Evolutionary conservation across 2,888 invertebrate genomes (phyloP), one percentile per base, ranked within the genome.

Genomic region (Dryadula phaetusa): DNA sequence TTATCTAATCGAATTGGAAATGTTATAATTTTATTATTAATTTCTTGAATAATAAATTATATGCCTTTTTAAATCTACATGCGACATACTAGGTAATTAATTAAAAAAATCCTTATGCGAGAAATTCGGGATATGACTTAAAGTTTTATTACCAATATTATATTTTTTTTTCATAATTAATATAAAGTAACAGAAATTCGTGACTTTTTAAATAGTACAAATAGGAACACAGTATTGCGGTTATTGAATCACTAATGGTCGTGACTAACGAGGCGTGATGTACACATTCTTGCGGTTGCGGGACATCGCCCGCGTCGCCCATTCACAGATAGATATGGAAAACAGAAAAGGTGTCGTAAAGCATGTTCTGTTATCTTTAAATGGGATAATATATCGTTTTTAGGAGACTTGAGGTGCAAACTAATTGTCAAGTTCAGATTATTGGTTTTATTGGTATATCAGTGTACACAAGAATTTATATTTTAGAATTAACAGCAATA

Each of bases 211-310:
- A 25, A 16, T 7, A 16, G 44, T 16, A 56, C 56, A 28, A 64
- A 67, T 56, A 6, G 28, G 71, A 74, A 66, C 62, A 66, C 62
- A 66, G 34, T 56, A 74, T 68, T 72, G 71, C 72, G 68, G 72
- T 79, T 82, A 84, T 85, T 83, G 80, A 85, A 84, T 83, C 81
- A 83, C 83, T 79, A 80, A 80, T 75, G 80, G 73, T 79, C 79
- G 79, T 86, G 87, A 87, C 87, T 87, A 86, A 87, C 80, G 71
- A 80, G 78, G 69, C 75, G 76, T 80, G 80, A 82, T 81, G 74
- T 82, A 83, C 79, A 81, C 80, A 84, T 82, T 87, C 82, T 83
- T 84, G 87, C 70, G 87, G 87, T 84, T 74, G 72, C 72, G 63
- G 56, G 65, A 72, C 70, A 70, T 71, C 72, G 67, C 67, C 18